Evolutionary conservation across 2,113 vertebrate genomes (phyloP).

Genomic region (Tupaia chinensis): DNA sequence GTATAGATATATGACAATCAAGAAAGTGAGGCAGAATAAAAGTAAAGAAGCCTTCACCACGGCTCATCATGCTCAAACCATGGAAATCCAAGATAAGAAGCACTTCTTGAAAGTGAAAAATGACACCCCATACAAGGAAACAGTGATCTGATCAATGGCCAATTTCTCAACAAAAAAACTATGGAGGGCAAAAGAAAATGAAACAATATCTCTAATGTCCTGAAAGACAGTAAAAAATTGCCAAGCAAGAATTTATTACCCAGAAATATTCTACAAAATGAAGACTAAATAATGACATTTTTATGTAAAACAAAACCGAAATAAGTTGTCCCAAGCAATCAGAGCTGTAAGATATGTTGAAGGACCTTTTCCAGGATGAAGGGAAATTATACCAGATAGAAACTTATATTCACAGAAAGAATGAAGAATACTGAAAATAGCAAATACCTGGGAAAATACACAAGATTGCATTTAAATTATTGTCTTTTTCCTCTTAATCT

Average conservation of each 20-base stretch:
- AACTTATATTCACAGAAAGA: constrained; percentile 12
- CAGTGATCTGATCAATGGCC: background rate
- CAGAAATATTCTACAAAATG: background rate
- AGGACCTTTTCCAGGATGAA: background rate
- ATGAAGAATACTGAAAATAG: background rate
- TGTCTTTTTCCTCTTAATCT: background rate
- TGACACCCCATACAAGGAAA: background rate
- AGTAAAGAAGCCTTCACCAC: background rate
- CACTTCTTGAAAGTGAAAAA: constrained; percentile 24
- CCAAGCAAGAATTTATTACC: background rate
- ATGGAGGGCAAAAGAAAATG: background rate
- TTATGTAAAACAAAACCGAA: background rate
- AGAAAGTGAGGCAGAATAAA: constrained; percentile 46
- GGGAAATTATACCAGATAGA: background rate
- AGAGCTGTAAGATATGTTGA: background rate
- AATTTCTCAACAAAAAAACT: background rate
- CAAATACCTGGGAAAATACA: constrained; percentile 4
- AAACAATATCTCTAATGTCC: background rate
- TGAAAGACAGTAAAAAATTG: background rate
- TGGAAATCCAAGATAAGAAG: constrained; percentile 45
- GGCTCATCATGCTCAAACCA: background rate
- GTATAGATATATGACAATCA: background rate
- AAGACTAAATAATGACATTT: constrained; percentile 19
- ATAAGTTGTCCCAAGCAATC: background rate
- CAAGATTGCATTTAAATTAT: background rate